Conservation (phyloP, 1,140 invertebrate species). For the Drosophila rufa region DNA sequence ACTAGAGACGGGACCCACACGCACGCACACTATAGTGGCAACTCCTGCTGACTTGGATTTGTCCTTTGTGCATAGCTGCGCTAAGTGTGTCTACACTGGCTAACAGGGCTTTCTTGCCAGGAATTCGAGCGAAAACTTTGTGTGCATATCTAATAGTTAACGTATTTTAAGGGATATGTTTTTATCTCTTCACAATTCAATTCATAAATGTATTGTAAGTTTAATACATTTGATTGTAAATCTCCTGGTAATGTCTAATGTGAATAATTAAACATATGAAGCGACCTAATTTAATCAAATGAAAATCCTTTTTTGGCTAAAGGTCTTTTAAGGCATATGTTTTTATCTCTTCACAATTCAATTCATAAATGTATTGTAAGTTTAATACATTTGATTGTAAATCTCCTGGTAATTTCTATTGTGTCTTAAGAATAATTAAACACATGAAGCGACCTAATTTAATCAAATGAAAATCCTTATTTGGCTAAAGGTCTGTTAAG, state of each 20-base stretch:
- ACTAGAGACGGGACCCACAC: conserved; percentile 7
- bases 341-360: too few species aligned
- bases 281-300: too few species aligned
- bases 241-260: not conserved
- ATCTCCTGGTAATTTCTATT: not conserved
- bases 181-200: not conserved
- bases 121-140: conserved; percentile 7
- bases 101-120: conserved; percentile 17
- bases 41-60: conserved; percentile 43
- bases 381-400: too few species aligned
- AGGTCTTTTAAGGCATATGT: too few species aligned
- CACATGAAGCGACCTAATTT: too few species aligned
- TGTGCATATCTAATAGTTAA: not conserved
- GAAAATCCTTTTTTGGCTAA: too few species aligned
- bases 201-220: not conserved
- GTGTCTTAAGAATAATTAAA: too few species aligned
- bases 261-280: too few species aligned
- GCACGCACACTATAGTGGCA: conserved; percentile 17
- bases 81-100: conserved; percentile 32
- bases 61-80: conserved; percentile 17
- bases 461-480: too few species aligned
- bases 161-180: not conserved
- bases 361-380: not conserved
- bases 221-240: too few species aligned
- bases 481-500: too few species aligned